Evolutionary conservation across 2,888 invertebrate genomes (phyloP).

Genomic region (Lottia scabra): DNA sequence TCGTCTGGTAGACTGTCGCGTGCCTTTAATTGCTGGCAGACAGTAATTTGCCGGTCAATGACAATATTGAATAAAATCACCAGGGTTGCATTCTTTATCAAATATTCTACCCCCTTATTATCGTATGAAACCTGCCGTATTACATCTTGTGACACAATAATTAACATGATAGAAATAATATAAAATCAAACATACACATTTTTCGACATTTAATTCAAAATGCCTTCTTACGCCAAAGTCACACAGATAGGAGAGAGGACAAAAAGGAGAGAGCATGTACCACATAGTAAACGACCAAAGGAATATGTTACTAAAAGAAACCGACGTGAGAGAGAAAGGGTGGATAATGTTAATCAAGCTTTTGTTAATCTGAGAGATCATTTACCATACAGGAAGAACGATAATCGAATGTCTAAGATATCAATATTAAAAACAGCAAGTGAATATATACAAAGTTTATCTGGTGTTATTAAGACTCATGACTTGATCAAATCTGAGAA

Average conservation of each 20-base stretch:
- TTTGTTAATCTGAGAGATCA: constrained; percentile 26
- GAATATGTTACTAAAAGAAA: constrained; percentile 33
- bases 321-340: constrained; percentile 29
- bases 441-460: constrained; percentile 25
- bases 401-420: constrained; percentile 29
- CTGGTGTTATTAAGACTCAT: background rate
- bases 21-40: background rate
- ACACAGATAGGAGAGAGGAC: background rate
- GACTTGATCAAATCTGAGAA: too few species aligned
- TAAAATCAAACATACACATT: too few species aligned
- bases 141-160: too few species aligned
- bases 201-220: too few species aligned
- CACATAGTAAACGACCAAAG: constrained; percentile 23
- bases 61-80: too few species aligned
- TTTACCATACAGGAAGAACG: constrained; percentile 19
- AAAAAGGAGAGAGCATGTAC: constrained; percentile 24
- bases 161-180: too few species aligned
- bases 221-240: background rate
- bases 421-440: constrained; percentile 27
- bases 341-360: constrained; percentile 30
- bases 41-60: background rate
- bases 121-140: too few species aligned
- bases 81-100: too few species aligned
- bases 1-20: background rate
- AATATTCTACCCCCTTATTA: too few species aligned